phyloP scores from a whole-genome alignment of 2,797 vertebrate species.

The Rhinella marina region DNA sequence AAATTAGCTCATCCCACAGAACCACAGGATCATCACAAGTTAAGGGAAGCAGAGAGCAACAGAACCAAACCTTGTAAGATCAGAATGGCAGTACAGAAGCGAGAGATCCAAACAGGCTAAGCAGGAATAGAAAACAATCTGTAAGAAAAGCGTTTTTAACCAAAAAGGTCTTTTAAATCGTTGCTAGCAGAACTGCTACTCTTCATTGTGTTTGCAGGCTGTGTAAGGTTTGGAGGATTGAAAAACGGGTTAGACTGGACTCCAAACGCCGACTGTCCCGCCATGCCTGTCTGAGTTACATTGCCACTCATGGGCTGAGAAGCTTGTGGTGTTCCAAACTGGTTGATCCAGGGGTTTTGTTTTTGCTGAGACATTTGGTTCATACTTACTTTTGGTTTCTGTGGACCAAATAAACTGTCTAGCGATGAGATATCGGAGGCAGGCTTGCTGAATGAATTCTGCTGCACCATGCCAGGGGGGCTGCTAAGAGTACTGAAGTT shows the following conservation, averaged over 20 bases:
- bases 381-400: constrained; percentile 93
- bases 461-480: constrained; percentile 67
- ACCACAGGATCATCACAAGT: constrained; percentile 28
- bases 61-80: constrained; percentile 44
- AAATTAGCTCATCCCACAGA: constrained; percentile 7
- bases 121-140: constrained; percentile 68
- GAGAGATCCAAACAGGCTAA: constrained; percentile 69
- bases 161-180: constrained; percentile 97
- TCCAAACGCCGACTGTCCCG: constrained; percentile 84
- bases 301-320: constrained; percentile 73
- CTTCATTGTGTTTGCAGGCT: constrained; percentile 82
- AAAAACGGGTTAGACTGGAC: constrained; percentile 97
- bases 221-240: constrained; percentile 93
- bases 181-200: constrained; percentile 89
- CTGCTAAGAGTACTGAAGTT: constrained; percentile 84
- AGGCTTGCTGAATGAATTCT: constrained; percentile 74
- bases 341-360: constrained; percentile 87
- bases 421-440: constrained; percentile 86
- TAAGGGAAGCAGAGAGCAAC: neutral
- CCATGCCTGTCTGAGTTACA: constrained; percentile 72
- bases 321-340: constrained; percentile 81
- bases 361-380: constrained; percentile 89
- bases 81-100: constrained; percentile 65
- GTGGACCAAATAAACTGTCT: constrained; percentile 90
- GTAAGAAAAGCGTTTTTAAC: constrained; percentile 76